Conservation (phyloP, 2,113 vertebrate genomes). For the Malurus cyaneus region DNA sequence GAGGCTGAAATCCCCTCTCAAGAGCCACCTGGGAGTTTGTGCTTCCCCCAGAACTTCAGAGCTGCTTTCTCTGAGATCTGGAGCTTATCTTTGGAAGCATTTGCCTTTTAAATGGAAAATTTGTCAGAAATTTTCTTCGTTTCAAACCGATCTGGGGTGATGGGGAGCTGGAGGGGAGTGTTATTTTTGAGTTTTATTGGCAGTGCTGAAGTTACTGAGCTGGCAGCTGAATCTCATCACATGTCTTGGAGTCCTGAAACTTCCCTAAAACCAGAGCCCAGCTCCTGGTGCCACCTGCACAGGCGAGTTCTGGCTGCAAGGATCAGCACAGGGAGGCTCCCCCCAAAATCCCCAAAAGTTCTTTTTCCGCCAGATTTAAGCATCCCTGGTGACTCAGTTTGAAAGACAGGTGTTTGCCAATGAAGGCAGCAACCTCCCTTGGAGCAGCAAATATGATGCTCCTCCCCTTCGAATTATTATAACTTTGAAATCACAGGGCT, state of each 20-base stretch:
- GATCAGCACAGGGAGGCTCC: neutral
- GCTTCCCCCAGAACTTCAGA: neutral
- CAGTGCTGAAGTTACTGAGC: neutral
- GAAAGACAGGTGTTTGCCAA: too few species aligned
- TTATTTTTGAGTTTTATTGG: constrained; percentile 43
- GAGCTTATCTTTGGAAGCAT: neutral
- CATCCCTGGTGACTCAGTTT: neutral
- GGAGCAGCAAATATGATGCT: too few species aligned
- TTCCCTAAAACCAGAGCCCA: neutral
- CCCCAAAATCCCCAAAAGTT: neutral
- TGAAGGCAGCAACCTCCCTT: too few species aligned
- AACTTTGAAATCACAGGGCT: too few species aligned
- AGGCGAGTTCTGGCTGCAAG: neutral
- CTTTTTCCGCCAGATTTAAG: neutral
- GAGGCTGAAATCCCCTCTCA: rapidly evolving
- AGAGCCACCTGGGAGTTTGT: neutral
- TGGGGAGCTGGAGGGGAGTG: constrained; percentile 21
- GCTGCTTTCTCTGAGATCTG: neutral
- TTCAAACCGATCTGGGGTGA: neutral
- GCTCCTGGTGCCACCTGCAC: neutral
- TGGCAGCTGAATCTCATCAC: constrained; percentile 25
- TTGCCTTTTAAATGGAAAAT: neutral
- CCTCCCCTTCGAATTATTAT: too few species aligned
- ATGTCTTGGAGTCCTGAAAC: constrained; percentile 6
- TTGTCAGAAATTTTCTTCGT: neutral